These are phyloP conservation scores for Rhinoptilus africanus DNA, from an alignment of 2,113 vertebrate species.

Conservation along the genomic window DNA sequence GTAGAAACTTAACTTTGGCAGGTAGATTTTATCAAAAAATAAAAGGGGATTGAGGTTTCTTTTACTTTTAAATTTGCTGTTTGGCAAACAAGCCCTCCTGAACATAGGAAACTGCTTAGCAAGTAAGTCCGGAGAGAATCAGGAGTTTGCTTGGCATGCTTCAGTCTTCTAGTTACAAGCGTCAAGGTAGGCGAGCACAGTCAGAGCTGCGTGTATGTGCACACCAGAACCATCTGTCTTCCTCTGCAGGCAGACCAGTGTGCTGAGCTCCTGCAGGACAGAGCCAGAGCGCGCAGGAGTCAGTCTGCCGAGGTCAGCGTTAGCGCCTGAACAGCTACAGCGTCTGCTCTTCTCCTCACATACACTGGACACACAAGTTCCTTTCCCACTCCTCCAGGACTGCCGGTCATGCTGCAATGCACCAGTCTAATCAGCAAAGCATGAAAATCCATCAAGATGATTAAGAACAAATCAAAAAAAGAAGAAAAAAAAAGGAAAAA, in stretches of 20 bases:
- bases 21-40: not conserved
- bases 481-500: not conserved
- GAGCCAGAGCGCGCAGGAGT: not conserved
- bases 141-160: not conserved
- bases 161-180: not conserved
- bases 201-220: not conserved
- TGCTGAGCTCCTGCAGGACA: not conserved
- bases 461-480: not conserved
- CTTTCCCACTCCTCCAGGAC: not conserved
- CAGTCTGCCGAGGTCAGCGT: not conserved
- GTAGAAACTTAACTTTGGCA: not conserved
- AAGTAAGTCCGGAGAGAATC: not conserved
- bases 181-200: not conserved
- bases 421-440: not conserved
- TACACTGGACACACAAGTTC: accelerated
- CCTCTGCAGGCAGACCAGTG: not conserved
- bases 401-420: not conserved
- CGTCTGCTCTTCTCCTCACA: not conserved
- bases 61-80: not conserved
- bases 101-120: not conserved
- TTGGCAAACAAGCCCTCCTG: not conserved
- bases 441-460: not conserved
- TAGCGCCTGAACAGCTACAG: not conserved
- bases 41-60: not conserved
- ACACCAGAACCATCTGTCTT: not conserved